phyloP scores from a whole-genome alignment of 2,113 vertebrate species.

The Ciconia maguari region DNA sequence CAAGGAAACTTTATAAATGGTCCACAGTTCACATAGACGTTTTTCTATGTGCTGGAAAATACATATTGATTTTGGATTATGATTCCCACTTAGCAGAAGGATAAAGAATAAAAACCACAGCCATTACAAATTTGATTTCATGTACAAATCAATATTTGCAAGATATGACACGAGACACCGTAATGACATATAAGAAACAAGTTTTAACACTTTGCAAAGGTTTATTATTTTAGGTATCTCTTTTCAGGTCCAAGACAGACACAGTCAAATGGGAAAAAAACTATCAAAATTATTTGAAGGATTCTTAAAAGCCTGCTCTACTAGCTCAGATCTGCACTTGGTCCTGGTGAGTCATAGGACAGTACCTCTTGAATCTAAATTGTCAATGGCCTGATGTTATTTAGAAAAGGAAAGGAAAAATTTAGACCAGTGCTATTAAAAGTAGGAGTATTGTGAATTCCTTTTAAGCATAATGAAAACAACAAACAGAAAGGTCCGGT shows the following conservation, averaged over 20 bases:
- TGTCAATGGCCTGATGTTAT: neutral
- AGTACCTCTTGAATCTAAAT: neutral
- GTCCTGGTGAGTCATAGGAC: neutral
- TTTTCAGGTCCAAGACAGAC: neutral
- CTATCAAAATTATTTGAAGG: neutral
- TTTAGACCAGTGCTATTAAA: neutral
- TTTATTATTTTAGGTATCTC: neutral
- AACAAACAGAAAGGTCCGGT: neutral
- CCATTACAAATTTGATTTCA: neutral
- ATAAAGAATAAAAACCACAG: neutral
- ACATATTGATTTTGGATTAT: slow-evolving; percentile 47
- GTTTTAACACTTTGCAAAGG: neutral
- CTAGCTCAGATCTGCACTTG: neutral
- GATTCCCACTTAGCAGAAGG: slow-evolving; percentile 11
- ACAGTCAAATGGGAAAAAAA: neutral
- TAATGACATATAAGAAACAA: neutral
- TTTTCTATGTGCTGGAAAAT: slow-evolving; percentile 8
- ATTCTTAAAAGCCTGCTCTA: neutral
- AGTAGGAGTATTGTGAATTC: neutral
- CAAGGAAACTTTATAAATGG: neutral
- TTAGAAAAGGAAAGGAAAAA: neutral
- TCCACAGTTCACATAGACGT: neutral
- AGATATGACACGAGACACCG: neutral
- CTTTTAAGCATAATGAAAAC: neutral
- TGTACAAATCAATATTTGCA: slow-evolving; percentile 23